These are phyloP conservation scores for Salticus scenicus DNA, from an alignment of 2,888 invertebrate genomes.

Conservation along the genomic window DNA sequence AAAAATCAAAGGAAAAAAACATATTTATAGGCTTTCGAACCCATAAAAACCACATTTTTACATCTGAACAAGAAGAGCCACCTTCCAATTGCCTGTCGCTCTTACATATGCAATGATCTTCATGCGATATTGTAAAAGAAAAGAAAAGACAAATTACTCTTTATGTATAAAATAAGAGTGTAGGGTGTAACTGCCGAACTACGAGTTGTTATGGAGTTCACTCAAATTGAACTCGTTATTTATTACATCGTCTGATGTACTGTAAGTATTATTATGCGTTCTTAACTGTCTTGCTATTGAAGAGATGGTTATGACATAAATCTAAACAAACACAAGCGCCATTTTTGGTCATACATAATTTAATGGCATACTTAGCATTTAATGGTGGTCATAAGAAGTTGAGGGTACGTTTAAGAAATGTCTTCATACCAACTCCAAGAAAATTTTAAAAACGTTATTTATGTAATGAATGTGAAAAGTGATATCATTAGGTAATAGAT, in stretches of 20 bases:
- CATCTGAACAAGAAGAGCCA: not conserved
- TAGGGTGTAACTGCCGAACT: conserved; percentile 18
- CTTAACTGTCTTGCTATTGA: conserved; percentile 54
- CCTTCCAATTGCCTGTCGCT: conserved; percentile 24
- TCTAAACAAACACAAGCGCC: not conserved
- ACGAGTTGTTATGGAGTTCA: conserved; percentile 60
- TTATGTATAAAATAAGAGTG: not conserved
- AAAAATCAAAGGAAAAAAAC: not conserved
- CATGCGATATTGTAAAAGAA: conserved; percentile 26
- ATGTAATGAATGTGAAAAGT: no score
- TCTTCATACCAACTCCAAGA: no score
- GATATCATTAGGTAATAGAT: no score
- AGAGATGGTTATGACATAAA: not conserved
- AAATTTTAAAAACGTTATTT: no score
- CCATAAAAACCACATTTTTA: conserved; percentile 64
- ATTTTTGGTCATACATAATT: conserved; percentile 30
- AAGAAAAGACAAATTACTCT: not conserved
- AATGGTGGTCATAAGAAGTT: no score
- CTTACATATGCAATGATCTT: conserved; percentile 49
- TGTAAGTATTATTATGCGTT: conserved; percentile 67
- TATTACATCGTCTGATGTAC: conserved; percentile 52
- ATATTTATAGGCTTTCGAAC: conserved; percentile 60
- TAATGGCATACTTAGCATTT: no score
- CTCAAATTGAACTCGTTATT: conserved; percentile 62
- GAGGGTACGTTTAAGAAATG: no score